A percentile compares a stretch with the other conserved stretches of the same genome.
Conservation (phyloP, 2,797 vertebrate species). For the Eremophila alpestris region DNA sequence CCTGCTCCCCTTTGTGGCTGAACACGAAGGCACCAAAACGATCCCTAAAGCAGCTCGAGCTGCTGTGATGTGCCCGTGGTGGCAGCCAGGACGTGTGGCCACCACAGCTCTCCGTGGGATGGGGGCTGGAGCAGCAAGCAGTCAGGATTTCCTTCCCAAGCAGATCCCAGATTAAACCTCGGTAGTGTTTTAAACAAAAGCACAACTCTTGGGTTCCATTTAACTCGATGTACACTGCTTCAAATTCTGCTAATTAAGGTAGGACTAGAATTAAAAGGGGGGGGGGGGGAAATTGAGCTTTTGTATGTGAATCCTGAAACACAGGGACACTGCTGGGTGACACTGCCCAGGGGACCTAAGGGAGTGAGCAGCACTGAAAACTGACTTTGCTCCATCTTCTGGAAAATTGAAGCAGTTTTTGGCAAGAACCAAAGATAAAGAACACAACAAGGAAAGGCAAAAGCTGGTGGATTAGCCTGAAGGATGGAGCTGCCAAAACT, state of each 20-base stretch:
- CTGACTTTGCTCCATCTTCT: neutral
- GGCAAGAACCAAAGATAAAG: neutral
- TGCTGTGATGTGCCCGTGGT: accelerated
- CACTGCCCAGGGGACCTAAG: neutral
- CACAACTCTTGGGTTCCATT: accelerated
- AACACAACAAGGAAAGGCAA: neutral
- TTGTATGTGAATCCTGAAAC: neutral
- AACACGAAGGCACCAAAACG: accelerated
- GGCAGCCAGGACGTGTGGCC: accelerated
- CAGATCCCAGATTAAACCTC: neutral
- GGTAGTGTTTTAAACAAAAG: accelerated
- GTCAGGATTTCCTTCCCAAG: neutral
- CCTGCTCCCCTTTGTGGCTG: accelerated
- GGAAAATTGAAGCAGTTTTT: neutral
- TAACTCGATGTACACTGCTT: neutral
- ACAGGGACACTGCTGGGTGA: neutral
- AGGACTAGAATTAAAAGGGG: neutral
- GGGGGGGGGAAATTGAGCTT: neutral
- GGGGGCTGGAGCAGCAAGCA: neutral
- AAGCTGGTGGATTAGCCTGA: neutral
- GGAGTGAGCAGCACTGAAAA: neutral
- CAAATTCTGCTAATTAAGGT: neutral
- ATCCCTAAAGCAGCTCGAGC: accelerated
- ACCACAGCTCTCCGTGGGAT: accelerated
- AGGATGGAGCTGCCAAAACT: neutral